Percentiles rank a stretch among this genome's conserved stretches.
These are phyloP conservation scores for Phalera bucephala DNA, from an alignment of 2,888 invertebrate species.

Conservation along the genomic window DNA sequence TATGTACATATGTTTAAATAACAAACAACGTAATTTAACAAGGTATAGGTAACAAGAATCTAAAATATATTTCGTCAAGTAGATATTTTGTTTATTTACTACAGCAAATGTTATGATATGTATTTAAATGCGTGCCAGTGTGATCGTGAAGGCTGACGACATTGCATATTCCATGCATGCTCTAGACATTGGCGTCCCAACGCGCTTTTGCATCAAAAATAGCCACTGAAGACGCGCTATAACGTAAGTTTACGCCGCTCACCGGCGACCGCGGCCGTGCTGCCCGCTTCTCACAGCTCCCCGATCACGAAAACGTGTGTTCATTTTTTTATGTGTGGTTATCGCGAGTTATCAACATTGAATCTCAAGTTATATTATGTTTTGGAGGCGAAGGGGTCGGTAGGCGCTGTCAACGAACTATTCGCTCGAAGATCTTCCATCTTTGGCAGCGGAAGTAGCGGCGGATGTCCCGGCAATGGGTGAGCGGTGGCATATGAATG, in stretches of 20 bases:
- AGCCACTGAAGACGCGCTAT: slow-evolving; percentile 75
- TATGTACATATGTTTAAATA: too few species aligned
- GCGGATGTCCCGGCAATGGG: slow-evolving; percentile 81
- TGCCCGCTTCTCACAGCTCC: slow-evolving; percentile 30
- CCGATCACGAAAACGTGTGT: slow-evolving; percentile 33
- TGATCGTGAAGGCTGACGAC: slow-evolving; percentile 72
- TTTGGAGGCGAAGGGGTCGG: slow-evolving; percentile 38
- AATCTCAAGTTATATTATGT: slow-evolving; percentile 48
- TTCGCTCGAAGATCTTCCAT: slow-evolving; percentile 72
- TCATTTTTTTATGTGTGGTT: slow-evolving; percentile 26
- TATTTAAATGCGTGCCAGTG: too few species aligned
- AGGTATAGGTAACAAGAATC: too few species aligned
- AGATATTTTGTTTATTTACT: too few species aligned
- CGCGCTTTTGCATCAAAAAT: slow-evolving; percentile 82
- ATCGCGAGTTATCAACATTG: slow-evolving; percentile 35
- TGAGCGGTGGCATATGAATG: slow-evolving; percentile 78
- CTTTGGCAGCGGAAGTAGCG: slow-evolving; percentile 81
- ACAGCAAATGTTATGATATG: too few species aligned
- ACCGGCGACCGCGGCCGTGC: slow-evolving; percentile 66
- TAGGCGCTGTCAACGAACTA: slow-evolving; percentile 75
- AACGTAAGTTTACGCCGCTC: slow-evolving; percentile 73
- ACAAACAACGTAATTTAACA: too few species aligned
- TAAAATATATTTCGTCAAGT: too few species aligned
- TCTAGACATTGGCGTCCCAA: slow-evolving; percentile 81
- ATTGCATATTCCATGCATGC: slow-evolving; percentile 83